Evolutionary conservation across 2,113 vertebrate species (phyloP).

Genomic region (Cephalopholis sonnerati): DNA sequence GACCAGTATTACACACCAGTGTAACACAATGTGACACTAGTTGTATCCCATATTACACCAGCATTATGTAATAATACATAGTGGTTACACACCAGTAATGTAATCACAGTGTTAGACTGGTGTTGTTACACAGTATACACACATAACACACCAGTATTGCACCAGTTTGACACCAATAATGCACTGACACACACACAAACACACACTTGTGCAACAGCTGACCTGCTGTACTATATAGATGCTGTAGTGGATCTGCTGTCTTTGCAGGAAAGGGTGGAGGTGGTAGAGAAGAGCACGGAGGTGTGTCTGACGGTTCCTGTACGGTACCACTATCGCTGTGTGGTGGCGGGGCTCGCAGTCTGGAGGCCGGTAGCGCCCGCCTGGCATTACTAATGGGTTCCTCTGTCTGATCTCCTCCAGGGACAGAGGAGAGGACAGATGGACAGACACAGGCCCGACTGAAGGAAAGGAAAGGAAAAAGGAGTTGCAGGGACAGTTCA

Average conservation of each 20-base stretch:
- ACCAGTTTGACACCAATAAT: neutral
- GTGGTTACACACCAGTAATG: no score
- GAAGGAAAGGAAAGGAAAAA: constrained; percentile 4
- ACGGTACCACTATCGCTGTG: constrained; percentile 93
- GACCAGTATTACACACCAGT: no score
- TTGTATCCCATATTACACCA: no score
- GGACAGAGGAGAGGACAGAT: constrained; percentile 86
- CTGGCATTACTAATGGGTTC: constrained; percentile 88
- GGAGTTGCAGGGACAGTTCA: neutral
- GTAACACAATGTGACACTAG: no score
- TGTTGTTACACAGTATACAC: no score
- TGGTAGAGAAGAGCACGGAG: constrained; percentile 95
- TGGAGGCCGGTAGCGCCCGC: constrained; percentile 90
- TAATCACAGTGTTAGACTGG: no score
- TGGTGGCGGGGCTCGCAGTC: constrained; percentile 90
- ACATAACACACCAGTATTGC: neutral
- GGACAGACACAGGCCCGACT: constrained; percentile 94
- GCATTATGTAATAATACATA: no score
- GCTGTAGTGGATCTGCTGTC: constrained; percentile 95
- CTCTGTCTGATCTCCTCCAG: constrained; percentile 89
- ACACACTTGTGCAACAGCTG: constrained; percentile 18
- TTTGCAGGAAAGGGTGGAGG: constrained; percentile 95
- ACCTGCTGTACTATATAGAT: constrained; percentile 99
- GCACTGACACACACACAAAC: neutral
- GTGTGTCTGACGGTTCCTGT: constrained; percentile 93